phyloP scores from a whole-genome alignment of 2,797 vertebrate species.

The Parauchenoglanis punctatus region DNA sequence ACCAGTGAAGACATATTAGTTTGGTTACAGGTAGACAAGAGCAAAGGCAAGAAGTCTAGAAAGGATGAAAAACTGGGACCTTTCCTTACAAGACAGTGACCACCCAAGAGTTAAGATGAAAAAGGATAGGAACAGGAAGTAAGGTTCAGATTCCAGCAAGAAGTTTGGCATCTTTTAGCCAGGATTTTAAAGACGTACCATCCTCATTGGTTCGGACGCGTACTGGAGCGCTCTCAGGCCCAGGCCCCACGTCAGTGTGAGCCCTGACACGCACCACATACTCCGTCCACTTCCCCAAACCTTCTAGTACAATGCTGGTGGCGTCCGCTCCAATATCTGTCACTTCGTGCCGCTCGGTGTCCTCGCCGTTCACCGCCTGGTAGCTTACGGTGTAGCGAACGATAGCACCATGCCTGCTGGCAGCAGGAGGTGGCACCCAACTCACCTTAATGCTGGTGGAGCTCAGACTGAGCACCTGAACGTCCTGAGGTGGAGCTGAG shows the following conservation, averaged over 20 bases:
- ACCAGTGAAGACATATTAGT: neutral
- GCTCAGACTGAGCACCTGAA: conserved; percentile 90
- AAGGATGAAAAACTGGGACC: neutral
- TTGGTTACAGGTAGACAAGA: neutral
- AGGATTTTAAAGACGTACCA: conserved; percentile 78
- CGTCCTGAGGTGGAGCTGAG: conserved; percentile 95
- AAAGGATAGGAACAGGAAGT: conserved; percentile 7
- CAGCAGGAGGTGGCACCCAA: conserved; percentile 96
- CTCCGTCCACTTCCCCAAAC: conserved; percentile 98
- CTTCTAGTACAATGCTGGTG: conserved; percentile 88
- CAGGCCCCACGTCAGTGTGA: conserved; percentile 96
- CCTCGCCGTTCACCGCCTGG: conserved; percentile 90
- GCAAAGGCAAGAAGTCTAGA: neutral
- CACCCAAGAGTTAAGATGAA: neutral
- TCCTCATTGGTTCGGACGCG: conserved; percentile 93
- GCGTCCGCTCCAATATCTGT: conserved; percentile 85
- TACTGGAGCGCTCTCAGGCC: conserved; percentile 91
- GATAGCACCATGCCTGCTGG: conserved; percentile 92
- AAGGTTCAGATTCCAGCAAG: conserved; percentile 6
- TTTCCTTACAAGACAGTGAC: neutral
- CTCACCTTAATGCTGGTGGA: conserved; percentile 99
- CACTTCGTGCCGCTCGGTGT: conserved; percentile 88
- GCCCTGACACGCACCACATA: conserved; percentile 98
- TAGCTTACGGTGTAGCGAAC: conserved; percentile 96
- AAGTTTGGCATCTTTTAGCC: neutral